These are phyloP conservation scores for Lerista edwardsae DNA, from an alignment of 2,797 vertebrate species.

Conservation along the genomic window DNA sequence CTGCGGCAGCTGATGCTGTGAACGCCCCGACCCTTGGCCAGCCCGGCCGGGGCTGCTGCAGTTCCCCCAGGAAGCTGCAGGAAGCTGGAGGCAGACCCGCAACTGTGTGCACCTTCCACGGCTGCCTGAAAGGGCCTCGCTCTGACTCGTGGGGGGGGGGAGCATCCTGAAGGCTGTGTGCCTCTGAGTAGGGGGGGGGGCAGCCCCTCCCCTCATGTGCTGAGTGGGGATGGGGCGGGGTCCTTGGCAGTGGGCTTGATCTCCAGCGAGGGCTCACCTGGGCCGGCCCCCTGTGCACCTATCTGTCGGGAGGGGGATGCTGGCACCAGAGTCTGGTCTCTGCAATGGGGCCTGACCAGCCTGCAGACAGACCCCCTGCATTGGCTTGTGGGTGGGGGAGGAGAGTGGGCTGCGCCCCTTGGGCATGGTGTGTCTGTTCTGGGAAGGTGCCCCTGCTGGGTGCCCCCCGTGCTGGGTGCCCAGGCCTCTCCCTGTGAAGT, in stretches of 20 bases:
- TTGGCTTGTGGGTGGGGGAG: too few relatives aligned
- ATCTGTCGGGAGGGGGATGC: background rate
- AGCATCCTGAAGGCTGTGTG: background rate
- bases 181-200: background rate
- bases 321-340: background rate
- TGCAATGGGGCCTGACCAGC: background rate
- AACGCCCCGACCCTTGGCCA: background rate
- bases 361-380: too few relatives aligned
- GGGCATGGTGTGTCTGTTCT: too few relatives aligned
- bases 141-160: background rate
- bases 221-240: too few relatives aligned
- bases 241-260: too few relatives aligned
- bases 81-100: background rate
- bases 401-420: too few relatives aligned
- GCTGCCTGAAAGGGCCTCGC: too few relatives aligned
- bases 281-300: background rate
- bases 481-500: background rate
- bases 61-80: background rate
- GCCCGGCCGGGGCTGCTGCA: background rate
- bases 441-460: too few relatives aligned
- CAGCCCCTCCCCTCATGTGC: background rate
- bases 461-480: too few relatives aligned
- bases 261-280: background rate
- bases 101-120: too few relatives aligned
- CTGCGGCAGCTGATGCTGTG: slow-evolving; percentile 20